Percentiles rank a stretch among this genome's conserved stretches.
phyloP scores from a whole-genome alignment of 2,888 invertebrate genomes.

The Tigriopus californicus region DNA sequence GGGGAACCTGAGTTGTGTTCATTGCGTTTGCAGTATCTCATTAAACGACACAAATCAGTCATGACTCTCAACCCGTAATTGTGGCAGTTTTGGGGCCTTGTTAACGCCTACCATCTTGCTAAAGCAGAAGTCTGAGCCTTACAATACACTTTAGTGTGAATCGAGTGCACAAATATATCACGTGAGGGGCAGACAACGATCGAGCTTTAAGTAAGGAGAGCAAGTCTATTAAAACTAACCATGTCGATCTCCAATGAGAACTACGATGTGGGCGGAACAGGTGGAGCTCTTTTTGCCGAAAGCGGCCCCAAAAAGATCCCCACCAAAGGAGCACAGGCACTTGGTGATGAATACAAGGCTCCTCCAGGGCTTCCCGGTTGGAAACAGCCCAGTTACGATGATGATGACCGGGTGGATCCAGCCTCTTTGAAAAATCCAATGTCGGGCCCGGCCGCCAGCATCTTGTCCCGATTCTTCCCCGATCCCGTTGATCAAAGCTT shows the following conservation, averaged over 20 bases:
- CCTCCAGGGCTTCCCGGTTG: conserved; percentile 7
- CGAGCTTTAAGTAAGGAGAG: background rate
- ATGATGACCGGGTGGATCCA: conserved; percentile 5
- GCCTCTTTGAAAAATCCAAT: background rate
- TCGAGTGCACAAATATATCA: too few relatives aligned
- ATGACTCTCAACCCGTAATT: too few relatives aligned
- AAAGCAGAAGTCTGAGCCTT: too few relatives aligned
- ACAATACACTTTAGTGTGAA: too few relatives aligned
- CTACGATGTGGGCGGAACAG: conserved; percentile 6
- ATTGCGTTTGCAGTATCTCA: too few relatives aligned
- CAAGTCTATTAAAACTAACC: background rate
- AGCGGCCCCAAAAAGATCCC: background rate
- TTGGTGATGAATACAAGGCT: conserved; percentile 8
- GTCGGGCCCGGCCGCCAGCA: background rate
- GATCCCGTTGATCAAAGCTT: background rate
- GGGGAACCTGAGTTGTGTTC: too few relatives aligned
- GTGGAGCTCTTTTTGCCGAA: conserved; percentile 3
- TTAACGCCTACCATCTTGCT: too few relatives aligned
- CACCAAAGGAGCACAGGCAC: background rate
- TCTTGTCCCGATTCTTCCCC: background rate
- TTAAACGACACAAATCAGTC: too few relatives aligned
- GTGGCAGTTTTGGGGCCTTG: too few relatives aligned
- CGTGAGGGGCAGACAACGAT: too few relatives aligned
- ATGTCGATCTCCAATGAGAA: background rate
- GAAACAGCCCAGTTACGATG: conserved; percentile 13